Percentiles rank a stretch among this genome's conserved stretches.
phyloP scores from a whole-genome alignment of 2,113 vertebrate genomes.

The Picathartes gymnocephalus region DNA sequence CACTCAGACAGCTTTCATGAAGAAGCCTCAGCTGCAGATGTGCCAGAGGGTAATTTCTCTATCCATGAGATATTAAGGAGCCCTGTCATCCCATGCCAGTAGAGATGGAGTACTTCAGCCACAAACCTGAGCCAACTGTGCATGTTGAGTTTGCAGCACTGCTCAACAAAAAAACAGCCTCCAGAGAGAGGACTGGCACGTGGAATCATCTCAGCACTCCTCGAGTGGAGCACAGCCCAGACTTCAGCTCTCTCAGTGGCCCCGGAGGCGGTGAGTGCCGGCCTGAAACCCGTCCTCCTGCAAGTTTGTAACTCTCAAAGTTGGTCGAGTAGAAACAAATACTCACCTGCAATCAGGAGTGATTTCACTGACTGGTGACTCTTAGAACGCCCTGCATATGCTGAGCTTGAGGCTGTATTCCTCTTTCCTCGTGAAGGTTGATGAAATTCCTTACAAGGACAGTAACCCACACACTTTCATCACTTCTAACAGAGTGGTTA shows the following conservation, averaged over 20 bases:
- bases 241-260: neutral
- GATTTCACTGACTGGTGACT: neutral
- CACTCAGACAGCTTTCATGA: neutral
- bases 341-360: neutral
- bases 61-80: slow-evolving; percentile 4
- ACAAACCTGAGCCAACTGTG: neutral
- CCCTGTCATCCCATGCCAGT: slow-evolving; percentile 46
- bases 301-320: neutral
- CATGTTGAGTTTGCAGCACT: neutral
- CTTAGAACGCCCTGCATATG: fast-evolving
- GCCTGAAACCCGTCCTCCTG: neutral
- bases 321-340: neutral
- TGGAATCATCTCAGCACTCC: neutral
- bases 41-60: slow-evolving; percentile 20
- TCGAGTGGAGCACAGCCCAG: neutral
- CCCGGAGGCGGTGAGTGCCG: neutral
- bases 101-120: slow-evolving; percentile 50
- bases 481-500: fast-evolving
- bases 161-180: neutral
- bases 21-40: slow-evolving; percentile 49
- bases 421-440: neutral
- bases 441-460: neutral
- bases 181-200: neutral
- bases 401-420: neutral
- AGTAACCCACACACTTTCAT: neutral